Evolutionary conservation across 1,140 invertebrate genomes (phyloP), one percentile per base, ranked within the genome.

Genomic region (Telenomus remus): DNA sequence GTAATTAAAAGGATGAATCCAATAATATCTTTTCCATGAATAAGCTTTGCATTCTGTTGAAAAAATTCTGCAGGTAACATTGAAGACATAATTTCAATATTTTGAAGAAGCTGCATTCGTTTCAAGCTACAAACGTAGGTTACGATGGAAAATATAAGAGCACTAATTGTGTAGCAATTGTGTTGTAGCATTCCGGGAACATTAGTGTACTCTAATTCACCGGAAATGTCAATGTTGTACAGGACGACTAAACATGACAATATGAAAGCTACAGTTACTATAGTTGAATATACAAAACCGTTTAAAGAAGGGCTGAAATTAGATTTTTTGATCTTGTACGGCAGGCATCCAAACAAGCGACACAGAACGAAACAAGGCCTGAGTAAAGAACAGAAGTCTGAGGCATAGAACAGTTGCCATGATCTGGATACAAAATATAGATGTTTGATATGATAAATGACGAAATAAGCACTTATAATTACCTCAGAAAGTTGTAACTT

Each of bases 1-100:
- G 12, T 9, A 0, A 79, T 0, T 0, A 88, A 4, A n/a, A 81
- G 65, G 0, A 79, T 0, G 8, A 84, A 82, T 0, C 82, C 79
- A 0, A 83, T 0, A 0, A 84, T 60, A 37, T 88, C 84, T 19
- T 86, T 86, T 0, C 54, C 12, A 1, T 85, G 82, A 9, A 86
- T 66, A 1, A 76, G 49, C 55, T 56, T 81, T 0, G 82, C 72
- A 2, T 82, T 49, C 14, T 51, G 42, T 15, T 61, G 49, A 12
- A 81, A 86, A 0, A 72, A 55, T 11, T 76, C 54, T 0, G 50
- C 0, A 0, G 85, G 75, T 0, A 87, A 13, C 10, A 69, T 76
- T 1, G 72, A 42, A 0, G 84, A 81, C 0, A 76, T 35, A 4
- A 60, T 50, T 0, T 27, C 10, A 0, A 82, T 27, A 1, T 77